Conservation (phyloP, 2,797 vertebrate species). For the Antennarius maculatus region DNA sequence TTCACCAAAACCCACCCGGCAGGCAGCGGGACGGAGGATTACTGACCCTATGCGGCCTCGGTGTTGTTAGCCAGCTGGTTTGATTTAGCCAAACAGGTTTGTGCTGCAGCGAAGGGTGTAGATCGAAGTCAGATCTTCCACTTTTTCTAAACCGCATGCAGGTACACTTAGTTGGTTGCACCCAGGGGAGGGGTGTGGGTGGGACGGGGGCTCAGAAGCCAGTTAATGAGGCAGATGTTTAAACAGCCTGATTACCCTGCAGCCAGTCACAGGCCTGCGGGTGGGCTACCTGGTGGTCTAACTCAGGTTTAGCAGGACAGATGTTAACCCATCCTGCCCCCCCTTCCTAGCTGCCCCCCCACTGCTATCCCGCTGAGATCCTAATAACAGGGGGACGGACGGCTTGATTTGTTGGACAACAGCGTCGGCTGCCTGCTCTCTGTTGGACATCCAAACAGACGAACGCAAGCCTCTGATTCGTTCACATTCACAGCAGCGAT, state of each 20-base stretch:
- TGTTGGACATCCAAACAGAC: conserved; percentile 17
- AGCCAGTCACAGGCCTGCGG: conserved; percentile 83
- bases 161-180: too few species aligned
- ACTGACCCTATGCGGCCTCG: conserved; percentile 15
- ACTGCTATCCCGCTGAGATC: conserved; percentile 66
- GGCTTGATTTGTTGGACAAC: conserved; percentile 79
- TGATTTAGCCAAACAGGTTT: not conserved
- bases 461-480: too few species aligned
- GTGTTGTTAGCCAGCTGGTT: conserved; percentile 26
- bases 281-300: conserved; percentile 88
- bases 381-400: conserved; percentile 76
- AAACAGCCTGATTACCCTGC: conserved; percentile 82
- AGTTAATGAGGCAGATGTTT: too few species aligned
- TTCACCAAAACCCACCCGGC: not conserved
- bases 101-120: not conserved
- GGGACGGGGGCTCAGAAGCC: too few species aligned
- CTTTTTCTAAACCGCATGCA: too few species aligned
- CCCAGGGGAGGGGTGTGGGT: too few species aligned
- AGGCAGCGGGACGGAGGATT: conserved; percentile 41
- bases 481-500: too few species aligned
- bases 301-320: conserved; percentile 83
- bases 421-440: conserved; percentile 57
- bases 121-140: too few species aligned
- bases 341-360: conserved; percentile 52
- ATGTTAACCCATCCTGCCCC: conserved; percentile 80